Evolutionary conservation across 2,888 invertebrate genomes (phyloP), one percentile per base, ranked within the genome.

Genomic region (Leptinotarsa haldemani): DNA sequence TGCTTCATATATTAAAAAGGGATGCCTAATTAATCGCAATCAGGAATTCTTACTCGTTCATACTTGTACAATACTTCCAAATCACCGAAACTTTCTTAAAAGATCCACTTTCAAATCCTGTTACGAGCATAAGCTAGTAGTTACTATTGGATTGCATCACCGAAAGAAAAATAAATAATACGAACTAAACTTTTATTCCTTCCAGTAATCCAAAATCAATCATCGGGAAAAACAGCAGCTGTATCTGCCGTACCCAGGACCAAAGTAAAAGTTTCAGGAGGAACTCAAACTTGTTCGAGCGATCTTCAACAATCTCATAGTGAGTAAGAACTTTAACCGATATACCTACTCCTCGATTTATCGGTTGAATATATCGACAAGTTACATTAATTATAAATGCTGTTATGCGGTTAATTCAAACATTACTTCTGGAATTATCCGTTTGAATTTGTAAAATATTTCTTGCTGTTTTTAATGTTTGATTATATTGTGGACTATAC

Each of bases 251-350:
- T 95, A 58, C 95, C 95, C 12, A 90, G 95, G 82, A 94, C 95
- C 0, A 95, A 95, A 88, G 94, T 96, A 48, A 96, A 96, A 89
- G 94, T 96, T 40, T 95, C 96, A 7, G 96, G 96, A 16, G 96
- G 96, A 46, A 96, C 96, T 0, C 96, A 97, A 87, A 96, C 96
- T 7, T 93, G 95, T 72, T 82, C 82, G 16, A 82, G 82, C 68
- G 82, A 82, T 78, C 76, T 82, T 20, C 82, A 82, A 75, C 84
- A 83, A 73, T 75, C 82, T 61, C 82, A 83, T 74, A 84, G 83
- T 83, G 78, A 82, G 81, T 80, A 25, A 46, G 9, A 40, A 5
- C 2, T 12, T 40, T 40, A 9, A 40, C 40, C 40, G 40, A 40
- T 40, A 40, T 61, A n/a, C 61, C 16, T 61, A 5, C 4, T 61